Base-by-base conservation (phyloP, 2,888 invertebrate species). In the Bombyx huttoni region DNA sequence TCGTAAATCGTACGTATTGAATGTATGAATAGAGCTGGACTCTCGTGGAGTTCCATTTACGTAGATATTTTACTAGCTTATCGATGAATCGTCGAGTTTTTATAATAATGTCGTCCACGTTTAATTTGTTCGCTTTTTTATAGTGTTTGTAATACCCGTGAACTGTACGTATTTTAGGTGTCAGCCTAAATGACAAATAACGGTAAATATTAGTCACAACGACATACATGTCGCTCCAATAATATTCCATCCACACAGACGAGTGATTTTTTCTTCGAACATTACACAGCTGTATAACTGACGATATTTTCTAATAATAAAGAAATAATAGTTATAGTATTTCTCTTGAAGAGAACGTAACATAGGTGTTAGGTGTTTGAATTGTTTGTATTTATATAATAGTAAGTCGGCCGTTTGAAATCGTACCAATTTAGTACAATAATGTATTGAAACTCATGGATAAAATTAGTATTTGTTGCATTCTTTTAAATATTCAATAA, bases 271-370 rank as follows among this genome's bases (percentile, higher is more conserved):
- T 60, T 53, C 12, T 12, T 10, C 12, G 40, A 40, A 40, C 40
- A 40, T 40, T 10, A 40, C 40, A 40, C 24, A 24, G 58, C 53
- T 57, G 12, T 12, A 40, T 10, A 40, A 10, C 12, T 40, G 12
- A 40, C 40, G 12, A 40, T 12, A 12, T 40, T 40, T 40, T 40
- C 40, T 63, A 60, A 57, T 60, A 65, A 63, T 62, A 66, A 68
- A 63, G 61, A 58, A 67, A 62, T 65, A 61, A 67, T 73, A 73
- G 65, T 59, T 62, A 67, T 73, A 69, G 67, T 72, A 12, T 40
- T 40, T 40, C 65, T 72, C 67, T 73, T 66, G 61, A 67, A 70
- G 65, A 71, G 68, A 67, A 61, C 67, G 67, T 67, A 65, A 62
- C 57, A 64, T 74, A 73, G 69, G 57, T 58, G 56, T 73, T 52